phyloP scores from a whole-genome alignment of 2,797 vertebrate genomes.

The Cuniculus paca region DNA sequence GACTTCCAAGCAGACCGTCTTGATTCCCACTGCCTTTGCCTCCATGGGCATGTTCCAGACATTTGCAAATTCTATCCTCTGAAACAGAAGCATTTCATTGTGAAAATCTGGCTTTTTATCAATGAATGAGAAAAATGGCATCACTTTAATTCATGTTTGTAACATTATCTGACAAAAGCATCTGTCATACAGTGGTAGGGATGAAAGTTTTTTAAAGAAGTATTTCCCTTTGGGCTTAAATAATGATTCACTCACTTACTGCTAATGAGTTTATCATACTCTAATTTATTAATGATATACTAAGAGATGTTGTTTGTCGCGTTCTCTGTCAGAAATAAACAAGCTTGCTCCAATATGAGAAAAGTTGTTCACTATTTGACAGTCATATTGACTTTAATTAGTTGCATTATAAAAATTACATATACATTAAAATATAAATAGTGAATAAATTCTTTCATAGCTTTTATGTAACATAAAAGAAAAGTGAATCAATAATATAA shows the following conservation, averaged over 20 bases:
- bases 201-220: background rate
- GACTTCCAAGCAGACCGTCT: background rate
- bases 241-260: conserved; percentile 55
- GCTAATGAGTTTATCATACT: background rate
- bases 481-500: background rate
- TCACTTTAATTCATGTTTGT: background rate
- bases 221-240: background rate
- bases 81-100: conserved; percentile 52
- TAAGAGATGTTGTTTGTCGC: background rate
- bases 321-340: conserved; percentile 1
- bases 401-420: conserved; percentile 52
- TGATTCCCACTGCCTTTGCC: background rate
- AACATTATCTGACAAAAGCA: background rate
- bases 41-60: background rate
- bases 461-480: background rate
- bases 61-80: background rate
- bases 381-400: background rate
- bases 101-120: conserved; percentile 54
- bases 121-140: conserved; percentile 34
- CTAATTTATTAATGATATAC: background rate
- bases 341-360: background rate
- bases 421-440: background rate
- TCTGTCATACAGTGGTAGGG: background rate
- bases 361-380: background rate
- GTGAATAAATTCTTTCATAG: background rate